phyloP scores from a whole-genome alignment of 2,797 vertebrate genomes.

The Sebastes baramenuke region DNA sequence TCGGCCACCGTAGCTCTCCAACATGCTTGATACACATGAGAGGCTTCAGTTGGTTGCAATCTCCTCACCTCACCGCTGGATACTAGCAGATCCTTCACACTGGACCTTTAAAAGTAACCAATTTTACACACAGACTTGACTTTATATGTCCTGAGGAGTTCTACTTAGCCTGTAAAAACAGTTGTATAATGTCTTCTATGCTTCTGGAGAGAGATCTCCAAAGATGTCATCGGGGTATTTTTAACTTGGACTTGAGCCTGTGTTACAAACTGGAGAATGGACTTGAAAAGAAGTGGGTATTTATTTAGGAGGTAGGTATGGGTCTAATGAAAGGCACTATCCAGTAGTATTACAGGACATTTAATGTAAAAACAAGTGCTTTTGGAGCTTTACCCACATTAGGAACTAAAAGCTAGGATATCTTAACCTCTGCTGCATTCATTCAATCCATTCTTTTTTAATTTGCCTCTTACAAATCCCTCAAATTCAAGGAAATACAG shows the following conservation, averaged over 20 bases:
- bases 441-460: neutral
- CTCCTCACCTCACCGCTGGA: too few relatives aligned
- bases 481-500: neutral
- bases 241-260: neutral
- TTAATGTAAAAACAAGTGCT: neutral
- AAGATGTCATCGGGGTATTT: neutral
- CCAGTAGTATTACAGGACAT: neutral
- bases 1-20: too few relatives aligned
- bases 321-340: neutral
- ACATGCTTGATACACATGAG: too few relatives aligned
- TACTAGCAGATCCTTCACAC: too few relatives aligned
- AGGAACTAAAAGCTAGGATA: neutral
- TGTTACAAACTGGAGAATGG: neutral
- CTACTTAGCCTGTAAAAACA: neutral
- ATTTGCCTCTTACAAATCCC: neutral
- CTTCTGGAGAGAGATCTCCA: neutral
- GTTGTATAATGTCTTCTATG: neutral
- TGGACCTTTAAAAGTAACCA: neutral
- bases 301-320: neutral
- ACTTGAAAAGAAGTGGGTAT: neutral
- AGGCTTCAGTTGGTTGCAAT: too few relatives aligned
- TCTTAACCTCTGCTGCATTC: neutral
- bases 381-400: neutral
- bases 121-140: neutral
- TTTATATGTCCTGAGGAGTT: neutral